phyloP scores from a whole-genome alignment of 1,140 invertebrate genomes.

The Reticulitermes speratus region DNA sequence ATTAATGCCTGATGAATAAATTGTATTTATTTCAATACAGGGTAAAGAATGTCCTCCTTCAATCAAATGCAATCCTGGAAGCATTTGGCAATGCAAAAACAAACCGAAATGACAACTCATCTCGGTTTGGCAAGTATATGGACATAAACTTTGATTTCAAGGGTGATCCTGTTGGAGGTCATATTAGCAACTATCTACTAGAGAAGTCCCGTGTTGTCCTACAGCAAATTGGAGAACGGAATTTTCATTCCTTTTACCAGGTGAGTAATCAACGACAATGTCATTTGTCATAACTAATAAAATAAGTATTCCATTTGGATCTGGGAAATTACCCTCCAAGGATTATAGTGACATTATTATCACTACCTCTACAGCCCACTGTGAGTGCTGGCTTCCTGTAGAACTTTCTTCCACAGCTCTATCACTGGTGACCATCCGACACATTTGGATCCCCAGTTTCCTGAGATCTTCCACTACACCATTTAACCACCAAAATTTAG shows the following conservation, averaged over 20 bases:
- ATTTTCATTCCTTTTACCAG: constrained; percentile 98
- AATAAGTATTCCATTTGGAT: too few species aligned
- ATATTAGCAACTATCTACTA: constrained; percentile 94
- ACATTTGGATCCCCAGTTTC: too few species aligned
- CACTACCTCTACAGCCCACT: too few species aligned
- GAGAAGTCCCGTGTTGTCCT: constrained; percentile 95
- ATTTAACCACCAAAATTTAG: too few species aligned
- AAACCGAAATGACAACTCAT: constrained; percentile 96
- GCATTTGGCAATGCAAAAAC: constrained; percentile 98
- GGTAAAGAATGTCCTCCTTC: constrained; percentile 95
- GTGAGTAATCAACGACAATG: constrained; percentile 48
- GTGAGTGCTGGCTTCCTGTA: too few species aligned
- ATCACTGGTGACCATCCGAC: too few species aligned
- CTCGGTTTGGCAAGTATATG: constrained; percentile 98
- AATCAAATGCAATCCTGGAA: constrained; percentile 94
- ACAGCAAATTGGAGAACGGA: constrained; percentile 91
- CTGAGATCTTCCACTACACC: too few species aligned
- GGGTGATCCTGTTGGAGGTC: constrained; percentile 93
- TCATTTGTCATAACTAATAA: background rate
- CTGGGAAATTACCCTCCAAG: background rate
- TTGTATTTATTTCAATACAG: constrained; percentile 54
- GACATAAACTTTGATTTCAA: constrained; percentile 99
- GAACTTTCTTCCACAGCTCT: too few species aligned
- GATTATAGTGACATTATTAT: background rate
- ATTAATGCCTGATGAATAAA: background rate